Conservation (phyloP, 1,140 invertebrate genomes). For the Anoplolepis gracilipes region DNA sequence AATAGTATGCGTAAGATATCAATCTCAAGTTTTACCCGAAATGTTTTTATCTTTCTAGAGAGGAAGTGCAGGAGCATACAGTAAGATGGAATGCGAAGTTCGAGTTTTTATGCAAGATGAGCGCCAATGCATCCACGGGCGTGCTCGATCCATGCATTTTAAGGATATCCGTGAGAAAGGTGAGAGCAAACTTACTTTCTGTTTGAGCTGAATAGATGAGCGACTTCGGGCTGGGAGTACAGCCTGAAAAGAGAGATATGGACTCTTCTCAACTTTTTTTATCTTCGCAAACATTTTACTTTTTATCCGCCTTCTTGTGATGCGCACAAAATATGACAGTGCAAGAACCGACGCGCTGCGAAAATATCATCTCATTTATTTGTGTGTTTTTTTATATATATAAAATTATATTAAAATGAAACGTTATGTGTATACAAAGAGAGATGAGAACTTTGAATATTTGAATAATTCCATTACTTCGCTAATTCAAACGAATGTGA, state of each 20-base stretch:
- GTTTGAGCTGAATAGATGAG: slow-evolving; percentile 71
- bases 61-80: slow-evolving; percentile 96
- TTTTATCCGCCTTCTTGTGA: neutral
- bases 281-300: slow-evolving; percentile 37
- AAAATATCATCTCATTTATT: neutral
- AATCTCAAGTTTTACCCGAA: neutral
- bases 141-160: slow-evolving; percentile 96
- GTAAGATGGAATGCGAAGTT: slow-evolving; percentile 97
- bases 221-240: neutral
- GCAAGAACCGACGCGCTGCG: neutral
- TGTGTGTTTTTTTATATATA: neutral
- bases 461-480: neutral
- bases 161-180: slow-evolving; percentile 97
- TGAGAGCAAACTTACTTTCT: slow-evolving; percentile 85
- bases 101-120: slow-evolving; percentile 98
- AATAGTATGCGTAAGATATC: neutral
- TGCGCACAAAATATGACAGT: neutral
- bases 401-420: neutral
- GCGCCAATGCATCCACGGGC: slow-evolving; percentile 96
- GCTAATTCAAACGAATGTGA: neutral
- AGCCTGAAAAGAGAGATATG: neutral
- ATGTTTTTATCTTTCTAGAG: slow-evolving; percentile 86
- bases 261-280: slow-evolving; percentile 1
- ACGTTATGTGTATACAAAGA: neutral
- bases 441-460: neutral